phyloP scores from a whole-genome alignment of 2,797 vertebrate species.

The Odontamblyopus rebecca region DNA sequence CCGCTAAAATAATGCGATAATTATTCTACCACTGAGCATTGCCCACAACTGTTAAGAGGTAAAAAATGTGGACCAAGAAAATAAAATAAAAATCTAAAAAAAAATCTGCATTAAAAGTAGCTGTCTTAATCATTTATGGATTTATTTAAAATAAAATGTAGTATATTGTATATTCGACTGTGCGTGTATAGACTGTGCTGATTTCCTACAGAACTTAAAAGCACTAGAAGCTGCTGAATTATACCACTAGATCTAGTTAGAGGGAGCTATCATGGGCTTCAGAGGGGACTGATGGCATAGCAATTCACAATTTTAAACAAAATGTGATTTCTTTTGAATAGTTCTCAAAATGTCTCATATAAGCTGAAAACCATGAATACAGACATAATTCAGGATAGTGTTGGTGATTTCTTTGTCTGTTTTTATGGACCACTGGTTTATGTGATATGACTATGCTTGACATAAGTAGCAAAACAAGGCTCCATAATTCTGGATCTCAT shows the following conservation, averaged over 20 bases:
- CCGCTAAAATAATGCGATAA: too few species aligned
- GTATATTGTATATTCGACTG: background rate
- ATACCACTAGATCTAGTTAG: slow-evolving; percentile 38
- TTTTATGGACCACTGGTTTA: background rate
- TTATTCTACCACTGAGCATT: background rate
- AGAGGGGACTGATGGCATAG: background rate
- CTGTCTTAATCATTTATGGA: background rate
- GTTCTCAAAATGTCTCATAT: background rate
- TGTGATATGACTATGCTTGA: background rate
- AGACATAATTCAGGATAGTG: too few species aligned
- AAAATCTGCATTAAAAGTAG: background rate
- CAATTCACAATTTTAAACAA: background rate
- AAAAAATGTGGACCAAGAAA: background rate
- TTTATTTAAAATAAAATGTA: background rate
- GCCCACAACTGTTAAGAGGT: background rate
- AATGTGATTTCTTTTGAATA: background rate
- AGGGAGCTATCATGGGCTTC: slow-evolving; percentile 17
- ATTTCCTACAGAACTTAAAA: slow-evolving; percentile 44
- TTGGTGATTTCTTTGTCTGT: background rate
- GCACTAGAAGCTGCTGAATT: slow-evolving; percentile 46
- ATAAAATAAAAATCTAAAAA: too few species aligned
- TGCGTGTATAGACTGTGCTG: slow-evolving; percentile 4
- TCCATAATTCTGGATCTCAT: background rate
- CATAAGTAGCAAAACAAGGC: background rate
- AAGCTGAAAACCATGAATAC: background rate